Conservation (phyloP, 1,140 invertebrate species). For the Gonatopus flavifemur region DNA sequence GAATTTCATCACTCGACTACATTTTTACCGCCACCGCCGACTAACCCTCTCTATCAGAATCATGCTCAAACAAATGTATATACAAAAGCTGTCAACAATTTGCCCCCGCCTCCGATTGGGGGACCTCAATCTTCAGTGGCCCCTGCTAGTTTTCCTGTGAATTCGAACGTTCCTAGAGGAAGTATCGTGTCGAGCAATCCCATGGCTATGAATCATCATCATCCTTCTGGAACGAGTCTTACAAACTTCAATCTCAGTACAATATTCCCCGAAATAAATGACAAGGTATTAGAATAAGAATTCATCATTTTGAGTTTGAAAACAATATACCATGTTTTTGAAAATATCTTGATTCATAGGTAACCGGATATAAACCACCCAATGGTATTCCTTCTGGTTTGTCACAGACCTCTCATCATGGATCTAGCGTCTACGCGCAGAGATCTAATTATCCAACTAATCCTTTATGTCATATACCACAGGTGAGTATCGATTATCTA, state of each 20-base stretch:
- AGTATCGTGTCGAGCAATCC: conserved; percentile 35
- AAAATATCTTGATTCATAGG: conserved; percentile 21
- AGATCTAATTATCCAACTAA: conserved; percentile 47
- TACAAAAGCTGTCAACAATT: conserved; percentile 39
- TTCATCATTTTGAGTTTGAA: neutral
- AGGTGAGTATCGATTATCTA: conserved; percentile 28
- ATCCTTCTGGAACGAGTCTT: conserved; percentile 60
- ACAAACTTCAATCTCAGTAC: conserved; percentile 71
- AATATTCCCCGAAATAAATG: conserved; percentile 71
- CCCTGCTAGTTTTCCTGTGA: conserved; percentile 24
- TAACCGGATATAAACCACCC: conserved; percentile 50
- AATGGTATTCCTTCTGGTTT: conserved; percentile 46
- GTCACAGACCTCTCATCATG: conserved; percentile 46
- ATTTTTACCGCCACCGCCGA: conserved; percentile 36
- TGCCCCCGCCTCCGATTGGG: conserved; percentile 35
- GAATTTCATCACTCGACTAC: conserved; percentile 49
- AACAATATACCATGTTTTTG: neutral
- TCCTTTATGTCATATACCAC: conserved; percentile 47
- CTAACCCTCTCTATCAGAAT: conserved; percentile 52
- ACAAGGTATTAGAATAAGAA: no score
- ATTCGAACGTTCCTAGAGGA: conserved; percentile 30
- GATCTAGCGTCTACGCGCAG: conserved; percentile 44
- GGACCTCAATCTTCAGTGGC: conserved; percentile 32
- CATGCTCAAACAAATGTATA: conserved; percentile 46
- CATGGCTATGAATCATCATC: conserved; percentile 46